phyloP scores from a whole-genome alignment of 1,140 invertebrate species.

The Venustaconcha ellipsiformis region DNA sequence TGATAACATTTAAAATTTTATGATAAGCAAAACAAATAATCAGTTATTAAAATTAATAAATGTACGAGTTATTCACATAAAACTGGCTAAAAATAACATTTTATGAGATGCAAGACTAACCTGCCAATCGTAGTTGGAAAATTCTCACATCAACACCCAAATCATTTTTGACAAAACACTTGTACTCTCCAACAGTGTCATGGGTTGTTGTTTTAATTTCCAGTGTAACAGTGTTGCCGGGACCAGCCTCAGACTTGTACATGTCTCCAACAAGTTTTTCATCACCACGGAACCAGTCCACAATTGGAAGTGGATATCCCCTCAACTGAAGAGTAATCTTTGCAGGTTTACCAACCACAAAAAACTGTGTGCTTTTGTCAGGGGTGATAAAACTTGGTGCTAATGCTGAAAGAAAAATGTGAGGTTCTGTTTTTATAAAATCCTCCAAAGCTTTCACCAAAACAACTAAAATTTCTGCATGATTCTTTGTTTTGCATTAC shows the following conservation, averaged over 20 bases:
- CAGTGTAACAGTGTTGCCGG: conserved; percentile 66
- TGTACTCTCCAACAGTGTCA: conserved; percentile 91
- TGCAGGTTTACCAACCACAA: conserved; percentile 40
- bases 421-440: background rate
- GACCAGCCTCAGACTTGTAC: conserved; percentile 86
- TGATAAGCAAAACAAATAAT: too few relatives aligned
- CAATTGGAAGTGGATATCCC: conserved; percentile 65
- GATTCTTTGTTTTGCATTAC: too few relatives aligned
- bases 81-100: too few relatives aligned
- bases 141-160: conserved; percentile 87
- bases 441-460: too few relatives aligned
- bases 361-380: conserved; percentile 48
- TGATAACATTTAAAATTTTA: too few relatives aligned
- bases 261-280: conserved; percentile 80
- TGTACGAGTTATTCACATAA: too few relatives aligned
- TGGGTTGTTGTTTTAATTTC: conserved; percentile 52
- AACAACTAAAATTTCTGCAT: too few relatives aligned
- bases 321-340: conserved; percentile 46
- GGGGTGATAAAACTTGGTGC: conserved; percentile 47
- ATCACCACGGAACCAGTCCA: conserved; percentile 89
- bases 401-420: conserved; percentile 34
- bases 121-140: conserved; percentile 86
- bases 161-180: conserved; percentile 92
- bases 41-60: too few relatives aligned
- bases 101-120: conserved; percentile 39